Percentiles rank a stretch among this genome's conserved stretches.
These are phyloP conservation scores for Peromyscus nudipes DNA, from an alignment of 2,797 vertebrate genomes.

Conservation along the genomic window DNA sequence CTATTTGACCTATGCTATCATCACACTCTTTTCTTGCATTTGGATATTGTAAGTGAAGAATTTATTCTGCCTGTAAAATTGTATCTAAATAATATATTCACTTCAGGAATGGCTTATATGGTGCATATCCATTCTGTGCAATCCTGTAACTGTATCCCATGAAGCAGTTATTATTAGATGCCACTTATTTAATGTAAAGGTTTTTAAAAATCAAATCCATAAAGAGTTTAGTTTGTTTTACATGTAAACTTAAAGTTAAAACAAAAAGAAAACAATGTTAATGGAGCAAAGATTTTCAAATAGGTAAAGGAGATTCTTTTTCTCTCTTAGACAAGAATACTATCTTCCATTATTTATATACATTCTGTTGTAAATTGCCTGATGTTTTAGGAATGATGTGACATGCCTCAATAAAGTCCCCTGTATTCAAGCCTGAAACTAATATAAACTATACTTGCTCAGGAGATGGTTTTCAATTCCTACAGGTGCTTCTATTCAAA, in stretches of 20 bases:
- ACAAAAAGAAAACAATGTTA: slow-evolving; percentile 1
- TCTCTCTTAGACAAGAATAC: background rate
- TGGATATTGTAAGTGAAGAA: background rate
- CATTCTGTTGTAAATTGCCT: background rate
- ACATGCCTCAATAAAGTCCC: background rate
- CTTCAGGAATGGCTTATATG: background rate
- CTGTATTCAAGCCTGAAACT: slow-evolving; percentile 36
- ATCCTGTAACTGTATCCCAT: background rate
- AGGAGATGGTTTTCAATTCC: background rate
- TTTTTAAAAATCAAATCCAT: background rate
- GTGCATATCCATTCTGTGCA: background rate
- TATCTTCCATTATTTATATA: slow-evolving; percentile 18
- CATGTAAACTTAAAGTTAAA: background rate
- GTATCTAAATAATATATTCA: background rate
- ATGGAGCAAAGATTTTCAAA: background rate
- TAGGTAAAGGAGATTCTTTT: background rate
- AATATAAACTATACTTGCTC: slow-evolving; percentile 25
- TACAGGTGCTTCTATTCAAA: background rate
- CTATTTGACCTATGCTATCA: too few relatives aligned
- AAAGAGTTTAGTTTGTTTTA: background rate
- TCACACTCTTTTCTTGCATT: background rate
- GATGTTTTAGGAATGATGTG: background rate
- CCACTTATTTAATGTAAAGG: background rate
- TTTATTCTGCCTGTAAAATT: background rate
- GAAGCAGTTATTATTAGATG: background rate